A percentile compares a stretch with the other conserved stretches of the same genome.
phyloP scores from a whole-genome alignment of 2,888 invertebrate genomes.

The Caenorhabditis japonica region DNA sequence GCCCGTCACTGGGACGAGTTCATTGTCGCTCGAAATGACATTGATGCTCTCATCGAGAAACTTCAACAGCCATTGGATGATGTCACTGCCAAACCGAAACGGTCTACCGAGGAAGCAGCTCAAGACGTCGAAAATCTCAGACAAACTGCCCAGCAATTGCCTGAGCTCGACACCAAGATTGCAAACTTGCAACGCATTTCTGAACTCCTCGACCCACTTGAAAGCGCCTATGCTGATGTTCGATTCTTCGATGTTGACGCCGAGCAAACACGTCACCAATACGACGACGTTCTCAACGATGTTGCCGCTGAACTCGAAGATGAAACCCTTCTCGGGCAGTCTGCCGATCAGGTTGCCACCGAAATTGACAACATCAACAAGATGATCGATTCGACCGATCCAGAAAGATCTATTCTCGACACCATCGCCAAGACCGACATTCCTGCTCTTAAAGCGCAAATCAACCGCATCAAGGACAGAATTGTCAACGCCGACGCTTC shows the following conservation, averaged over 20 bases:
- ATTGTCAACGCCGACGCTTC: slow-evolving; percentile 41
- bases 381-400: no score
- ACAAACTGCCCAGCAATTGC: slow-evolving; percentile 41
- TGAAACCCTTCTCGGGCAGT: slow-evolving; percentile 60
- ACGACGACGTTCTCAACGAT: slow-evolving; percentile 60
- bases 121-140: slow-evolving; percentile 43
- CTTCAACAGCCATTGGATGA: slow-evolving; percentile 53
- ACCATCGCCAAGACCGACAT: no score
- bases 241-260: slow-evolving; percentile 70
- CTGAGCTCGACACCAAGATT: slow-evolving; percentile 50
- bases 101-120: slow-evolving; percentile 40
- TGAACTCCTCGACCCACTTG: slow-evolving; percentile 64
- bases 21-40: slow-evolving; percentile 58
- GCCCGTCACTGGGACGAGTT: slow-evolving; percentile 62
- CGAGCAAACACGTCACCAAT: slow-evolving; percentile 65
- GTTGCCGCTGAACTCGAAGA: slow-evolving; percentile 55
- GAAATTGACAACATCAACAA: slow-evolving; percentile 37
- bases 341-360: slow-evolving; percentile 54
- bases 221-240: slow-evolving; percentile 59
- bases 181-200: slow-evolving; percentile 62
- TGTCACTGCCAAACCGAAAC: slow-evolving; percentile 39
- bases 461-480: no score
- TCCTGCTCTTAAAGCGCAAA: no score
- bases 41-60: slow-evolving; percentile 55
- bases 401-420: no score